Base-by-base conservation (phyloP, 2,888 invertebrate species). In the Scaptomyza tumidula region DNA sequence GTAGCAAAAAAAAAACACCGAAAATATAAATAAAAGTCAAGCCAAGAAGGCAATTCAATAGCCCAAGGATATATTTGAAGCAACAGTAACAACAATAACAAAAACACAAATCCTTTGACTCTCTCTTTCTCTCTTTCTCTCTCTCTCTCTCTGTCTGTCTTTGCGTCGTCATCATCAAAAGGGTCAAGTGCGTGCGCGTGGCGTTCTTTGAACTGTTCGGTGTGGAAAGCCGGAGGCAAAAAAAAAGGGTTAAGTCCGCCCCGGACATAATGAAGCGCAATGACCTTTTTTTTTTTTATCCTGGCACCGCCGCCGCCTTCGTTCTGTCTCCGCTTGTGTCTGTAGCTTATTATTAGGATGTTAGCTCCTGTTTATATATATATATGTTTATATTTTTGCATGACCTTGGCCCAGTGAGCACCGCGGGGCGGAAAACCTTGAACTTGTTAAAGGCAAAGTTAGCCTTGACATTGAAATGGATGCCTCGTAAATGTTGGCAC, bases 121-220 rank as follows among this genome's bases (percentile, higher is more conserved):
- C 24, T 24, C 53, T 53, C 10, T 53, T 9, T 48, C 29, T n/a
- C 27, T 11, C 35, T 56, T 33, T n/a, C 27, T 59, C 33, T 53
- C 11, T 48, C 35, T 16, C 27, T 11, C 35, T 56, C 37, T n/a
- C 27, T 16, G 14, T 24, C 16, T 16, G 13, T 9, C 14, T 43
- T 6, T 9, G 6, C 10, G 1, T 29, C 16, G 24, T 27, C 14
- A 4, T 39, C 56, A 19, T 24, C 39, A 68, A 85, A 85, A 85
- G 85, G 85, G 85, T 89, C 85, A 89, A 85, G 89, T 88, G 87
- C 81, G 85, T 71, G 71, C 81, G 89, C 81, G 87, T 80, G 85
- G 67, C 81, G 67, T 29, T 33, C 53, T 54, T 54, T 55, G 19
- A 55, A 19, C 44, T 73, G 76, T 41, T 50, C 66, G n/a, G n/a